Conservation (phyloP, 1,140 invertebrate species). For the Calosoma granatense region DNA sequence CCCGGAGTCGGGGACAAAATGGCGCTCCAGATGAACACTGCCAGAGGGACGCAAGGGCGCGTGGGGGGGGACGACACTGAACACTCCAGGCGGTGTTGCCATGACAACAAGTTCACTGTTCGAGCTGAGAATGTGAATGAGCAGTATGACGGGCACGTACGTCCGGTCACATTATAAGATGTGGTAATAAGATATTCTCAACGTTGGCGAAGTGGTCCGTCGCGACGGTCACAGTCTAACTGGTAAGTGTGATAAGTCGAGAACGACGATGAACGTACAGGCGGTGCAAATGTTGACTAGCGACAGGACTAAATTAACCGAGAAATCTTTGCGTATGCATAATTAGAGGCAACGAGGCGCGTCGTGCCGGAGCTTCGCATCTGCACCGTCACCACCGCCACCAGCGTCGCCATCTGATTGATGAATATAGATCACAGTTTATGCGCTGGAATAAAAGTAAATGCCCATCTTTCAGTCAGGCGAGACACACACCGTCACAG, state of each 20-base stretch:
- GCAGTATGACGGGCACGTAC: no score
- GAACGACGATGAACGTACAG: background rate
- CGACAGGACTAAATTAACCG: constrained; percentile 4
- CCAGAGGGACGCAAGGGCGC: background rate
- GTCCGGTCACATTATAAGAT: background rate
- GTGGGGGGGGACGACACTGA: background rate
- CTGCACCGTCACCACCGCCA: background rate
- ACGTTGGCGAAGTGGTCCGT: background rate
- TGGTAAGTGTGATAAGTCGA: background rate
- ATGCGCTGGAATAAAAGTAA: constrained; percentile 3
- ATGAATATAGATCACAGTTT: constrained; percentile 6
- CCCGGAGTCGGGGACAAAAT: constrained; percentile 17
- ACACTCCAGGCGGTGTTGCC: background rate
- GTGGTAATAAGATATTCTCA: background rate
- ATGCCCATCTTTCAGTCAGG: no score
- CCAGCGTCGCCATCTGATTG: background rate
- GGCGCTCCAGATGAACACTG: constrained; percentile 10
- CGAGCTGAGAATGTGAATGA: background rate
- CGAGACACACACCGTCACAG: no score
- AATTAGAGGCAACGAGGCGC: constrained; percentile 4
- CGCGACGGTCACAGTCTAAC: background rate
- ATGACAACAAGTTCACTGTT: constrained; percentile 4
- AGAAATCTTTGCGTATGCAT: constrained; percentile 8
- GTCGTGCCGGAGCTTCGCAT: background rate
- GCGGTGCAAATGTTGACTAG: background rate